A percentile compares a stretch with the other conserved stretches of the same genome.
phyloP scores from a whole-genome alignment of 2,888 invertebrate genomes.

The Pyrochroa serraticornis region DNA sequence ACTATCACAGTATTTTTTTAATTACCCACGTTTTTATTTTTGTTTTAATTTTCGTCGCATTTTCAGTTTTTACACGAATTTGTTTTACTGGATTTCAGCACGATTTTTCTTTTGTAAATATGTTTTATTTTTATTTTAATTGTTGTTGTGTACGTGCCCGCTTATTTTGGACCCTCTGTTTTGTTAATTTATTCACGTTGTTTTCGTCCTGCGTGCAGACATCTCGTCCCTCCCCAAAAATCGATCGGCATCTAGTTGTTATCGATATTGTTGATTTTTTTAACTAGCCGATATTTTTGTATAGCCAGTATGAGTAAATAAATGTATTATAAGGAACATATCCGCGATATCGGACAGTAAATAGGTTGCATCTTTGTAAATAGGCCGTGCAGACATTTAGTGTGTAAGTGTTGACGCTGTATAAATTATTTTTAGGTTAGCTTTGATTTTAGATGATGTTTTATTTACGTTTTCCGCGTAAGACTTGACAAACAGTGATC shows the following conservation, averaged over 20 bases:
- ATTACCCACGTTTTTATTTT: not conserved
- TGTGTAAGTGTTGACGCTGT: slow-evolving; percentile 48
- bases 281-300: slow-evolving; percentile 15
- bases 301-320: slow-evolving; percentile 22
- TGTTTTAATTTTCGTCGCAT: not conserved
- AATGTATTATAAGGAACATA: slow-evolving; percentile 27
- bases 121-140: slow-evolving; percentile 32
- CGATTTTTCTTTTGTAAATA: slow-evolving; percentile 35
- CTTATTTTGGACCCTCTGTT: slow-evolving; percentile 40
- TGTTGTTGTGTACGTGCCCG: slow-evolving; percentile 31
- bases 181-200: slow-evolving; percentile 29
- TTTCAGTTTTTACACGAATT: slow-evolving; percentile 42
- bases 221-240: slow-evolving; percentile 30
- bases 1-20: too few species aligned
- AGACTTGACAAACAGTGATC: slow-evolving; percentile 57
- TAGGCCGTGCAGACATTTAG: slow-evolving; percentile 45
- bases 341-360: slow-evolving; percentile 12
- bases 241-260: slow-evolving; percentile 8
- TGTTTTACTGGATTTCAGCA: slow-evolving; percentile 52
- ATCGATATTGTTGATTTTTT: slow-evolving; percentile 1
- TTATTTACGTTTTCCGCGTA: slow-evolving; percentile 49
- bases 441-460: slow-evolving; percentile 42
- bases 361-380: slow-evolving; percentile 57
- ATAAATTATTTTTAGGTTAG: slow-evolving; percentile 48
- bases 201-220: slow-evolving; percentile 38